Base-by-base conservation (phyloP, 2,888 invertebrate genomes). In the Eledone cirrhosa region DNA sequence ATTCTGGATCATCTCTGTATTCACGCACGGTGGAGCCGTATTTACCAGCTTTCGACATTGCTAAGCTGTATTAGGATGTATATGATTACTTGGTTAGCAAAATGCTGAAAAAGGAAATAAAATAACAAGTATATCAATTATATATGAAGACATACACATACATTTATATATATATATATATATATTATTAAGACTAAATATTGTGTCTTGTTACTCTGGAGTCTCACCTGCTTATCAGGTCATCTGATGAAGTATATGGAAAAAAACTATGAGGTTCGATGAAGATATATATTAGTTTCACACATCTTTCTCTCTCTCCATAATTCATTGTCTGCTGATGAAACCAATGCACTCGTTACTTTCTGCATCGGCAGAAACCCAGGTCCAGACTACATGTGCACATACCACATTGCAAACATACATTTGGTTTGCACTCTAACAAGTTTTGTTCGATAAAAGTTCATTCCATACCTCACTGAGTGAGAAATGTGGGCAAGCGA, bases 1-100 rank as follows among this genome's bases (percentile, higher is more conserved):
- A 83, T 16, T 80, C 79, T 11, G 83, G 83, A 69, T 83, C 83
- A 79, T 83, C 83, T 31, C 77, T 77, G 77, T 83, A 83, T 77
- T 82, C 83, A 63, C 78, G 77, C 2, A 80, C 79, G 16, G 83
- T 76, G 47, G 76, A 69, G 16, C 82, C 82, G 78, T 82, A 82
- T 72, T 72, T 72, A 72, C 72, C 27, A 41, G 41, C 33, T 31
- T 41, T 27, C 13, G 33, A 2, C 41, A n/a, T 22, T 29, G 31
- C 22, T 22, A 72, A 41, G 33, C 72, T 41, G 41, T 41, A 31
- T 31, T 41, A 31, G 41, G 31, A n/a, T 27, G 8, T 41, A 29
- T 13, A 19, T 13, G 27, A 27, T 24, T 33, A 41, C 31, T 33
- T 22, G 31, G 31, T 24, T 19, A 24, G 33, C 31, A 33, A 72